Evolutionary conservation across 2,888 invertebrate genomes (phyloP).

Genomic region (Lepidochitona cinerea): DNA sequence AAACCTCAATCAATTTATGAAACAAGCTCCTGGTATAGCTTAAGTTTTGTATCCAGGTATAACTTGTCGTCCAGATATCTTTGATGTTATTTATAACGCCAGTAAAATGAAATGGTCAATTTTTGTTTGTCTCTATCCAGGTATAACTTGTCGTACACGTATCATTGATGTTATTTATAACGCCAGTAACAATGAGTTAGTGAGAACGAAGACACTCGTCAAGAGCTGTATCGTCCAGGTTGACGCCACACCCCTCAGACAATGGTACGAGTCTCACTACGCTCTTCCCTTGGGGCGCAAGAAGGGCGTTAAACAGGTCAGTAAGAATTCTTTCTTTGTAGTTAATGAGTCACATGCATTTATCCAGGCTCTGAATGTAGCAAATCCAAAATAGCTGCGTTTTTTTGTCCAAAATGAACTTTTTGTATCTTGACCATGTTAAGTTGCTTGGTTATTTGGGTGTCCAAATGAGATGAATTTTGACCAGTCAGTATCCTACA

Average conservation of each 20-base stretch:
- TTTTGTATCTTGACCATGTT: too few species aligned
- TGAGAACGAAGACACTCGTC: conserved; percentile 98
- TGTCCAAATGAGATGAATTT: not conserved
- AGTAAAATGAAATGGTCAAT: too few species aligned
- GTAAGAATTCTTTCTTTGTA: conserved; percentile 73
- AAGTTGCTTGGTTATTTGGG: too few species aligned
- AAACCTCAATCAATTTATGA: too few species aligned
- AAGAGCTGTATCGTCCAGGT: conserved; percentile 98
- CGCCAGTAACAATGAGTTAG: conserved; percentile 99
- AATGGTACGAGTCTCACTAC: conserved; percentile 99
- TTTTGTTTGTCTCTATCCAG: conserved; percentile 72
- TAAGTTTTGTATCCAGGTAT: conserved; percentile 77
- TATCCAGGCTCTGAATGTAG: too few species aligned
- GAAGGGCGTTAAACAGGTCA: conserved; percentile 86
- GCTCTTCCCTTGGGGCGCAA: conserved; percentile 95
- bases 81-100: conserved; percentile 99
- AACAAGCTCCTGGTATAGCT: too few species aligned
- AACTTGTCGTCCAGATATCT: conserved; percentile 96
- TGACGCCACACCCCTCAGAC: conserved; percentile 98
- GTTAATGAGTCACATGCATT: too few species aligned
- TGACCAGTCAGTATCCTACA: not conserved
- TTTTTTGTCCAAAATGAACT: too few species aligned
- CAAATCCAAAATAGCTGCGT: too few species aligned
- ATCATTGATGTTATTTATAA: conserved; percentile 99
- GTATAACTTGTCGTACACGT: conserved; percentile 94